A percentile compares a stretch with the other conserved stretches of the same genome.
Evolutionary conservation across 2,888 invertebrate genomes (phyloP).

Genomic region (Calameuta idolon): DNA sequence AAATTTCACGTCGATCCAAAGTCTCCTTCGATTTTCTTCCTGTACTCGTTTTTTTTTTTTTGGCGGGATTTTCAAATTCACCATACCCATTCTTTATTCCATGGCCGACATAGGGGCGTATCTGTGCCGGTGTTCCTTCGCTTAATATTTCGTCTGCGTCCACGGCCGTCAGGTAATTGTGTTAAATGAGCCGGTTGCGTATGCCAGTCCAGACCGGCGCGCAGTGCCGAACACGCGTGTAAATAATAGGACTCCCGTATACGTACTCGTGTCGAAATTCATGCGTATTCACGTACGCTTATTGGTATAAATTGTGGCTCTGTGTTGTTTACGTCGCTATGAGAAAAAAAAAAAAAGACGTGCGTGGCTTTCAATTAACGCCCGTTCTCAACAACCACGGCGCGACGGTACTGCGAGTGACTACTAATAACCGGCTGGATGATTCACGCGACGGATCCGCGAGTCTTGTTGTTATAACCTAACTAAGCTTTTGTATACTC

Average conservation of each 20-base stretch:
- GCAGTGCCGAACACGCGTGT: conserved; percentile 26
- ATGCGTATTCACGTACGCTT: too few species aligned
- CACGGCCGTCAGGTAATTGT: conserved; percentile 55
- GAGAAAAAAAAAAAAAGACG: conserved; percentile 12
- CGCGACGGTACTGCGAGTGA: conserved; percentile 28
- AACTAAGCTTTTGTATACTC: too few species aligned
- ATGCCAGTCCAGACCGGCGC: conserved; percentile 41
- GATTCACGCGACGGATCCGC: conserved; percentile 32
- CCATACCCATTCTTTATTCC: too few species aligned
- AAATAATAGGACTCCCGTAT: conserved; percentile 42
- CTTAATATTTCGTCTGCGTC: conserved; percentile 55
- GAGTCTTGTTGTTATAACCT: background rate
- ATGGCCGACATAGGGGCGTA: too few species aligned
- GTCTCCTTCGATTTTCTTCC: too few species aligned
- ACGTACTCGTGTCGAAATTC: background rate
- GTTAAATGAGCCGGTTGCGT: conserved; percentile 56
- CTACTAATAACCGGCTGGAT: conserved; percentile 37
- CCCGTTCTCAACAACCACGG: conserved; percentile 23
- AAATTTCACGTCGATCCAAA: too few species aligned
- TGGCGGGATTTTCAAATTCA: too few species aligned
- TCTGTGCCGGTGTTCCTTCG: too few species aligned
- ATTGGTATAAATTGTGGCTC: too few species aligned
- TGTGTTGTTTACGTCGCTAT: too few species aligned
- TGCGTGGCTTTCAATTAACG: conserved; percentile 30
- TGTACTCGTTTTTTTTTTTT: too few species aligned